Evolutionary conservation across 2,797 vertebrate species (phyloP).

Genomic region (Aulostomus chinensis): DNA sequence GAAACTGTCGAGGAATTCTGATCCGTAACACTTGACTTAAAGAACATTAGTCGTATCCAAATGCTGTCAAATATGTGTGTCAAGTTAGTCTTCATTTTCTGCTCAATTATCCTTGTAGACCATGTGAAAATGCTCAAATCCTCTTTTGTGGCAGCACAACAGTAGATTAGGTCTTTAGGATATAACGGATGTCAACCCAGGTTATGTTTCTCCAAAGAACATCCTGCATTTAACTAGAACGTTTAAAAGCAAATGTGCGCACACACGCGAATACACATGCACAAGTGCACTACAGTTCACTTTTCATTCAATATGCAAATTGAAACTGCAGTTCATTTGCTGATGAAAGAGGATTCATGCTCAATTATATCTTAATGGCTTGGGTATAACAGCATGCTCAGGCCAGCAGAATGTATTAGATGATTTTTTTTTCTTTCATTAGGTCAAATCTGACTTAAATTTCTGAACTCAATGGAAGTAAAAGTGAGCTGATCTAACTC

Average conservation of each 20-base stretch:
- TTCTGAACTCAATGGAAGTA: slow-evolving; percentile 39
- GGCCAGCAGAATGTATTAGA: slow-evolving; percentile 52
- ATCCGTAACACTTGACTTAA: slow-evolving; percentile 1
- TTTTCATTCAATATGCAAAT: slow-evolving; percentile 74
- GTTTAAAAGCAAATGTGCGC: slow-evolving; percentile 8
- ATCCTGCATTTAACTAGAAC: slow-evolving; percentile 44
- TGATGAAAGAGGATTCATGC: slow-evolving; percentile 73
- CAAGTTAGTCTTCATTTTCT: slow-evolving; percentile 10
- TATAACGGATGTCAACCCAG: slow-evolving; percentile 39
- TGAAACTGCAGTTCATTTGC: slow-evolving; percentile 70
- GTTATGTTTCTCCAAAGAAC: slow-evolving; percentile 53
- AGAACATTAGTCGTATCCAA: slow-evolving; percentile 3
- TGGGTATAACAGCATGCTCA: slow-evolving; percentile 50
- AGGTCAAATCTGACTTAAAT: slow-evolving; percentile 59
- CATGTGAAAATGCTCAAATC: slow-evolving; percentile 32
- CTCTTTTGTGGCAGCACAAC: slow-evolving; percentile 38
- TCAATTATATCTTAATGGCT: slow-evolving; percentile 73
- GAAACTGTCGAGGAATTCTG: background rate
- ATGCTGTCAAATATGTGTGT: slow-evolving; percentile 13
- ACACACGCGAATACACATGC: background rate
- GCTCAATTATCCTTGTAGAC: slow-evolving; percentile 10
- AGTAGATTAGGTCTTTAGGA: slow-evolving; percentile 51
- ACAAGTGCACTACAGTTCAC: slow-evolving; percentile 18
- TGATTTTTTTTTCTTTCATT: slow-evolving; percentile 46
- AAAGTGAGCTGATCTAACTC: slow-evolving; percentile 34